Base-by-base conservation (phyloP, 2,113 vertebrate genomes). In the Tetrax tetrax region DNA sequence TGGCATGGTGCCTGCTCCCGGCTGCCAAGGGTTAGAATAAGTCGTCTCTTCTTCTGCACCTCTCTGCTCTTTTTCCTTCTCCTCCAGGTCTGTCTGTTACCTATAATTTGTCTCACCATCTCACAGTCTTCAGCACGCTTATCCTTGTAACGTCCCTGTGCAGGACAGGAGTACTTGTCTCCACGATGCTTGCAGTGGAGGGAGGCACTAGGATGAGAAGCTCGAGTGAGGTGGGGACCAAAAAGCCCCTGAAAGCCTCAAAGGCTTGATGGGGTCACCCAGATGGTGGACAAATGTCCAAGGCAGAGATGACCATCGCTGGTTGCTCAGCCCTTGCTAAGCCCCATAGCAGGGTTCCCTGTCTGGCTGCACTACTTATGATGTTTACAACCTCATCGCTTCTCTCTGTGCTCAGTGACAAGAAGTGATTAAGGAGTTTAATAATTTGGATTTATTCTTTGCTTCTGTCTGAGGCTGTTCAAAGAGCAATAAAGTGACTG, bases 181-280 rank as follows among this genome's bases (percentile, higher is more conserved):
- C 23, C 57, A 21, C 0, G 1, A 14, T n/a, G 25, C 54, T 43
- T 0, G 1, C 0, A 3, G 33, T 25, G 37, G 53, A 64, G 38
- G 19, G 35, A 80, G 27, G 27, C 31, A n/a, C 28, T 15, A 1
- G 20, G 31, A 31, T 9, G 10, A 50, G 48, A 59, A 33, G 6
- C 38, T 38, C 12, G 1, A 12, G 37, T 11, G 45, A 29, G 7
- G 7, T 6, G 57, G 69, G 31, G 16, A 38, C 38, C 41, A 64
- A 66, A 77, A 25, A 21, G 15, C n/a, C 24, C 28, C 61, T 19
- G 17, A 25, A 18, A 35, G 27, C 14, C 64, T 27, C 71, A 6
- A 24, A 16, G 8, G 1, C 38, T 27, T 22, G 31, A 3, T 48
- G 63, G 65, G 56, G 10, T 7, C 57, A 35, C 25, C 20, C 10